Conservation (phyloP, 2,797 vertebrate genomes). For the Sparus aurata region DNA sequence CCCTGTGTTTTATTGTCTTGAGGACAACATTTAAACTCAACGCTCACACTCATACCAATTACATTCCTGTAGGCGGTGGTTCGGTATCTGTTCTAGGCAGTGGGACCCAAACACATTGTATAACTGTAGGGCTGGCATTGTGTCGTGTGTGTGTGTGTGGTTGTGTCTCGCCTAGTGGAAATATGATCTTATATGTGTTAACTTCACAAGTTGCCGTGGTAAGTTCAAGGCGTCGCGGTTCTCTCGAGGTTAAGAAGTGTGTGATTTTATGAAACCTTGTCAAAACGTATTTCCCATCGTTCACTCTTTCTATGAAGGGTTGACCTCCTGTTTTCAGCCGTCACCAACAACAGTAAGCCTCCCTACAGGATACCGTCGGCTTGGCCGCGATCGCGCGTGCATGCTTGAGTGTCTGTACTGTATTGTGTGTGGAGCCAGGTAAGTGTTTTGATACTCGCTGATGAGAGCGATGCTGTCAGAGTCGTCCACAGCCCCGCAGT, state of each 20-base stretch:
- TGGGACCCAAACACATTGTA: conserved; percentile 13
- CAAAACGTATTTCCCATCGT: neutral
- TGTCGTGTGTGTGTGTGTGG: conserved; percentile 15
- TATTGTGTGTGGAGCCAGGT: conserved; percentile 41
- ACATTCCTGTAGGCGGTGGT: conserved; percentile 9
- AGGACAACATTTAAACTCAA: conserved; percentile 7
- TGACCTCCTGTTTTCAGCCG: neutral
- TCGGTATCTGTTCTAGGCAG: conserved; percentile 22
- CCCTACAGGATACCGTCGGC: neutral
- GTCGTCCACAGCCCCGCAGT: conserved; percentile 32
- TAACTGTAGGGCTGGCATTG: neutral
- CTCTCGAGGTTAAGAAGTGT: neutral
- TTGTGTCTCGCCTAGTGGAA: conserved; percentile 3
- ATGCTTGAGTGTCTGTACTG: conserved; percentile 6
- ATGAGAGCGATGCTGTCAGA: conserved; percentile 48
- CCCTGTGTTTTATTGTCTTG: conserved; percentile 3
- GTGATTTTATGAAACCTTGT: neutral
- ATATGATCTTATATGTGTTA: neutral
- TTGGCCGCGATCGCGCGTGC: neutral
- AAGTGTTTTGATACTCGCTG: conserved; percentile 49
- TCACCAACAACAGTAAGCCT: neutral
- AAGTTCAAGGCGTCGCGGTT: neutral
- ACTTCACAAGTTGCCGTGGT: neutral
- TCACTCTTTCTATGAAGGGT: neutral
- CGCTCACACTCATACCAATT: neutral